phyloP scores from a whole-genome alignment of 2,113 vertebrate species.

The Petromus typicus region DNA sequence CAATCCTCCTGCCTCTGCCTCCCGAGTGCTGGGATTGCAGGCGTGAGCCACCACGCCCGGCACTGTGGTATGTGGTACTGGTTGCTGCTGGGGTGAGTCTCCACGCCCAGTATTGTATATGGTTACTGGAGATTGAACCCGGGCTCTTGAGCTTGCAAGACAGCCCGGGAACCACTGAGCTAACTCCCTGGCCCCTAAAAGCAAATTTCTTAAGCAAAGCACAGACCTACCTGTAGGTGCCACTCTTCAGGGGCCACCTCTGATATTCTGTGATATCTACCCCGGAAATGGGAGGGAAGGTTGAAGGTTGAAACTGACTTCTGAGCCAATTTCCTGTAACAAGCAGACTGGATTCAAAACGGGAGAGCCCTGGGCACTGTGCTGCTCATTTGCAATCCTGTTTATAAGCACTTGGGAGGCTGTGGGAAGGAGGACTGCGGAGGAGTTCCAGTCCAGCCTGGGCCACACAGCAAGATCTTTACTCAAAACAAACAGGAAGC shows the following conservation, averaged over 20 bases:
- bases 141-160: too few relatives aligned
- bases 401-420: not conserved
- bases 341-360: not conserved
- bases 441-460: not conserved
- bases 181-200: too few relatives aligned
- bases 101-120: too few relatives aligned
- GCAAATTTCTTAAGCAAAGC: not conserved
- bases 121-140: too few relatives aligned
- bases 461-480: not conserved
- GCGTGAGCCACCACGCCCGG: too few relatives aligned
- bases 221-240: not conserved
- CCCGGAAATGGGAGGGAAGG: not conserved
- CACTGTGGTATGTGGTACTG: too few relatives aligned
- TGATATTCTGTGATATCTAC: not conserved
- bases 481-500: not conserved
- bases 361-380: not conserved
- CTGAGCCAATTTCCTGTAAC: constrained; percentile 28
- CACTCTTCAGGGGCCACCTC: too few relatives aligned
- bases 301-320: constrained; percentile 21
- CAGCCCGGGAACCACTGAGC: too few relatives aligned
- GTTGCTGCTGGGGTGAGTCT: too few relatives aligned
- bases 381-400: not conserved
- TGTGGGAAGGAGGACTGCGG: not conserved
- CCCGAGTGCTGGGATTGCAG: too few relatives aligned
- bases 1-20: too few relatives aligned